Evolutionary conservation across 2,797 vertebrate species (phyloP).

Genomic region (Ctenopoma multispine): DNA sequence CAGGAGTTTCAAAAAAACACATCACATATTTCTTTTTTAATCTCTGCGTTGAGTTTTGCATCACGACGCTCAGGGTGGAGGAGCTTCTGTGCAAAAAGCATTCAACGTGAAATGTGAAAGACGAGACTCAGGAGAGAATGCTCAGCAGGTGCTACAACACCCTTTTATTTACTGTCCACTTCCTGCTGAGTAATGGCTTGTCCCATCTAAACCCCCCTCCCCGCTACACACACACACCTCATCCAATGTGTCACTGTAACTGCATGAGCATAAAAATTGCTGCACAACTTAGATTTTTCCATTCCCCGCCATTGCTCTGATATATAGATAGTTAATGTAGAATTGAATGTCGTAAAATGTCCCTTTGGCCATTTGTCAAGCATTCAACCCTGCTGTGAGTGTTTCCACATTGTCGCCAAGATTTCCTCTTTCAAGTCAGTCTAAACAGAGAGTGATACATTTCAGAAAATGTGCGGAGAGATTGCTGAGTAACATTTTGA

Average conservation of each 20-base stretch:
- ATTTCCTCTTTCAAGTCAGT: conserved; percentile 18
- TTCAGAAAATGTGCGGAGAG: not conserved
- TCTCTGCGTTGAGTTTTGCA: conserved; percentile 24
- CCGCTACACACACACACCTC: conserved; percentile 29
- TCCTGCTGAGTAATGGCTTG: conserved; percentile 63
- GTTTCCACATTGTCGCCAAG: conserved; percentile 8
- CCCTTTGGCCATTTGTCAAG: conserved; percentile 54
- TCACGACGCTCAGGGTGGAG: conserved; percentile 3
- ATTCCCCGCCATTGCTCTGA: conserved; percentile 48
- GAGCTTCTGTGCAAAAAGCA: conserved; percentile 2
- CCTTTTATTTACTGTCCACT: conserved; percentile 72
- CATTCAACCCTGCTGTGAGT: conserved; percentile 20
- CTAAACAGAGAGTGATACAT: not conserved
- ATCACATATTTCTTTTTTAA: conserved; percentile 46
- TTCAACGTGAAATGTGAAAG: conserved; percentile 32
- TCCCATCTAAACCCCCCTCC: conserved; percentile 54
- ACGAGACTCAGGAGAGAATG: conserved; percentile 31
- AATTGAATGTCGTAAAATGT: conserved; percentile 52
- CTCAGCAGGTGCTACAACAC: conserved; percentile 50
- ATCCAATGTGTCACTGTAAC: conserved; percentile 62
- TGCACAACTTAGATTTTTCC: conserved; percentile 48
- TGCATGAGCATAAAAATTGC: conserved; percentile 46
- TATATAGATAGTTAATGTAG: conserved; percentile 62
- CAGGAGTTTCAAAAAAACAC: conserved; percentile 54
- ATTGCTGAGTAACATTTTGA: too few relatives aligned